Evolutionary conservation across 1,140 invertebrate genomes (phyloP).

Genomic region (Cyphomyrmex costatus): DNA sequence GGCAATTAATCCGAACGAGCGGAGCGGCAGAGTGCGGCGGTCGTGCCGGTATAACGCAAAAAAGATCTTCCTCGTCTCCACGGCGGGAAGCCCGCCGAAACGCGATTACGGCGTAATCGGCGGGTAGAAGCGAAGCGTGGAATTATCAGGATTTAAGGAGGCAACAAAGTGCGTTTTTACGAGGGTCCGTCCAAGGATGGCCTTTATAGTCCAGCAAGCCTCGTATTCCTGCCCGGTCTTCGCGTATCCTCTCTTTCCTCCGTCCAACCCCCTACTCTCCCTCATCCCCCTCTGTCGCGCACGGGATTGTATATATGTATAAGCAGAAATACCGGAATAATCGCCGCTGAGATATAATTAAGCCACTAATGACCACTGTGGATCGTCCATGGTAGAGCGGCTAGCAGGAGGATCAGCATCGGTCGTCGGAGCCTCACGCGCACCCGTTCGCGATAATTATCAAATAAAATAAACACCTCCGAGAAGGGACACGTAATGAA

Average conservation of each 20-base stretch:
- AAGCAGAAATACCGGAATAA: constrained; percentile 78
- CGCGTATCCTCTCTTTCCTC: not conserved
- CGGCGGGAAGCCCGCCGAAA: constrained; percentile 72
- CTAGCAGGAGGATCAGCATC: constrained; percentile 7
- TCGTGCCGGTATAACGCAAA: constrained; percentile 66
- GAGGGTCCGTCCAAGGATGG: constrained; percentile 78
- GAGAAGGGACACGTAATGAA: constrained; percentile 71
- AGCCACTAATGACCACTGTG: constrained; percentile 82
- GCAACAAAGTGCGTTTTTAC: constrained; percentile 79
- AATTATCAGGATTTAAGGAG: constrained; percentile 80
- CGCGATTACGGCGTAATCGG: constrained; percentile 78
- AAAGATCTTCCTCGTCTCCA: constrained; percentile 62
- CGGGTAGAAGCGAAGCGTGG: constrained; percentile 76
- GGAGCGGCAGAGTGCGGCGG: constrained; percentile 38
- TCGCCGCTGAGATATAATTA: constrained; percentile 82
- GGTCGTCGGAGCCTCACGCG: constrained; percentile 20
- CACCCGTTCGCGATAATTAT: constrained; percentile 75
- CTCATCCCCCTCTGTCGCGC: not conserved
- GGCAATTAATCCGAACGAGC: constrained; percentile 70
- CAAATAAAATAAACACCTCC: constrained; percentile 82
- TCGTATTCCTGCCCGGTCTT: constrained; percentile 66
- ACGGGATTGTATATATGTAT: constrained; percentile 20
- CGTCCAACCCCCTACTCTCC: not conserved
- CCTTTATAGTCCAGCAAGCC: constrained; percentile 76
- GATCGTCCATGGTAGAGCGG: not conserved